These are phyloP conservation scores for Acromyrmex echinatior DNA, from an alignment of 1,140 invertebrate genomes.

Conservation along the genomic window DNA sequence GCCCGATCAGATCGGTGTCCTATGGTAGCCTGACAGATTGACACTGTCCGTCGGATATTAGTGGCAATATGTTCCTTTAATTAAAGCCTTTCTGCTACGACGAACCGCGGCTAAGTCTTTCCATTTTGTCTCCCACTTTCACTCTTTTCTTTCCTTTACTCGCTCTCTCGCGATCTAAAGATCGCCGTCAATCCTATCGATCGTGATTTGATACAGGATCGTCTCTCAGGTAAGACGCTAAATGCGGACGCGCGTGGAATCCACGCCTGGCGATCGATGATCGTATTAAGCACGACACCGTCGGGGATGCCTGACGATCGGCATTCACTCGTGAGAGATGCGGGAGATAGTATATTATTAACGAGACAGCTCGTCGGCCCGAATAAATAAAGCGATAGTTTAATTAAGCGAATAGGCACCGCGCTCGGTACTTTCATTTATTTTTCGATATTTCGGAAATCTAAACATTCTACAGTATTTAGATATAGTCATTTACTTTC, in stretches of 20 bases:
- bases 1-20: conserved; percentile 80
- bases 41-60: conserved; percentile 85
- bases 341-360: conserved; percentile 60
- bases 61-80: conserved; percentile 86
- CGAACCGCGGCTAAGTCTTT: conserved; percentile 9
- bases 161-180: conserved; percentile 58
- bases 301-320: conserved; percentile 69
- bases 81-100: conserved; percentile 78
- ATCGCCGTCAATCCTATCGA: conserved; percentile 73
- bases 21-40: conserved; percentile 84
- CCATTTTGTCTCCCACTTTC: background rate
- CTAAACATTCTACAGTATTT: background rate
- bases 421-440: conserved; percentile 7
- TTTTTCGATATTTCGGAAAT: background rate
- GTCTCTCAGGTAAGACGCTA: conserved; percentile 45
- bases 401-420: conserved; percentile 51
- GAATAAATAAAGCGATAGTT: conserved; percentile 52
- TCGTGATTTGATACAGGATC: conserved; percentile 65
- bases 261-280: conserved; percentile 72
- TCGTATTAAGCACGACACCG: conserved; percentile 76
- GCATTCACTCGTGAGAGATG: conserved; percentile 56
- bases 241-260: conserved; percentile 67
- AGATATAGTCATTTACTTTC: background rate
- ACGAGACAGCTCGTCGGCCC: conserved; percentile 47
- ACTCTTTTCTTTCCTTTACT: background rate